These are phyloP conservation scores for Haliclystus octoradiatus DNA, from an alignment of 30 jellyfish, hydroid and myxozoan species.

Conservation along the genomic window DNA sequence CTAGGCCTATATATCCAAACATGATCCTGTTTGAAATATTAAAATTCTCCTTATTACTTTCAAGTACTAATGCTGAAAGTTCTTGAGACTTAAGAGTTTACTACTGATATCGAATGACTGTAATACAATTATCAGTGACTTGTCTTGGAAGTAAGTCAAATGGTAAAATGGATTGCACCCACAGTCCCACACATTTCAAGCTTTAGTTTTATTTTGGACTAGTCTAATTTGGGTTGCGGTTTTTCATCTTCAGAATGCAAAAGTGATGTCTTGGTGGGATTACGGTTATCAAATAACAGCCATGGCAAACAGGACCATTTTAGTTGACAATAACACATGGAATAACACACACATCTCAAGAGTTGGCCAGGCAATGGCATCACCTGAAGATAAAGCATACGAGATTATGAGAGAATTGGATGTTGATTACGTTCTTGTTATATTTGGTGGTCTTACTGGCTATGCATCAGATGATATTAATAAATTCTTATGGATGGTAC, in stretches of 20 bases:
- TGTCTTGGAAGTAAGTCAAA: too few species aligned
- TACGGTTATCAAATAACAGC: slow-evolving; percentile 98
- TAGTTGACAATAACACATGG: slow-evolving; percentile 96
- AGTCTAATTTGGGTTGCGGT: background rate
- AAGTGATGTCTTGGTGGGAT: slow-evolving; percentile 99
- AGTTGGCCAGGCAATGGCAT: slow-evolving; percentile 99
- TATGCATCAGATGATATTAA: slow-evolving; percentile 97
- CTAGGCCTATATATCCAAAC: too few species aligned
- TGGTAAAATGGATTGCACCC: too few species aligned
- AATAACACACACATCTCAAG: slow-evolving; percentile 93
- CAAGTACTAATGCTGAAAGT: too few species aligned
- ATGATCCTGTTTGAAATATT: too few species aligned
- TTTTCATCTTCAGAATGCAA: slow-evolving; percentile 54
- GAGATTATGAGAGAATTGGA: slow-evolving; percentile 94
- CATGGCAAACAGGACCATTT: slow-evolving; percentile 94
- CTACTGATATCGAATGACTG: too few species aligned
- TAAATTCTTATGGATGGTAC: slow-evolving; percentile 95
- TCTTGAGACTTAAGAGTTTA: too few species aligned
- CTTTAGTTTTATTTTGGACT: background rate
- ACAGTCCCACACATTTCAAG: too few species aligned
- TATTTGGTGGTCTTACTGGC: slow-evolving; percentile 98
- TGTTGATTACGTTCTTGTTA: slow-evolving; percentile 90
- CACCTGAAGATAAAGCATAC: slow-evolving; percentile 94
- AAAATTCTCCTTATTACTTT: too few species aligned
- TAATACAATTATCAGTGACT: too few species aligned